Conservation (phyloP, 2,888 invertebrate species). For the Sinodicranocentrus sp. region DNA sequence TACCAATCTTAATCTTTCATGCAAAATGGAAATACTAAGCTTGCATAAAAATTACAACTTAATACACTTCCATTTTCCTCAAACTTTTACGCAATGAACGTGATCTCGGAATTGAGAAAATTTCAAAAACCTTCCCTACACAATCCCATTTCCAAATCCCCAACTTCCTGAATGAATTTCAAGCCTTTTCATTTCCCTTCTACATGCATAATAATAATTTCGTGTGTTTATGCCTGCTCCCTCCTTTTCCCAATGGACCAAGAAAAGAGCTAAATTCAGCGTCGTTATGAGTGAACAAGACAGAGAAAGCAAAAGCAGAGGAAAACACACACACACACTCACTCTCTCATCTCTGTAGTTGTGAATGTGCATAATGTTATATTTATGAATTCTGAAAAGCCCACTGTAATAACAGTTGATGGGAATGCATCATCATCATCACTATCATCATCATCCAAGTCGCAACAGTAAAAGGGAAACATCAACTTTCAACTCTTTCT, state of each 20-base stretch:
- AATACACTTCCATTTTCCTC: background rate
- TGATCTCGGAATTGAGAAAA: background rate
- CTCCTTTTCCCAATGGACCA: conserved; percentile 37
- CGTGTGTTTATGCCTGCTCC: conserved; percentile 20
- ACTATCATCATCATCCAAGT: conserved; percentile 7
- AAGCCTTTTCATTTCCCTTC: conserved; percentile 41
- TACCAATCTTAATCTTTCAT: no score
- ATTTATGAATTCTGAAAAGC: conserved; percentile 64
- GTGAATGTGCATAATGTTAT: conserved; percentile 45
- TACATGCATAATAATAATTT: conserved; percentile 18
- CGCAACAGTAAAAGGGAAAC: background rate
- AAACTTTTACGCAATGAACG: conserved; percentile 14
- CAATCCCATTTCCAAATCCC: conserved; percentile 55
- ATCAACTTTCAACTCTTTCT: conserved; percentile 30
- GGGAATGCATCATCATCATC: conserved; percentile 54
- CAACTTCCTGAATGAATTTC: conserved; percentile 59
- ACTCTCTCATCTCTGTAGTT: background rate
- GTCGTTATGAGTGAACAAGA: no score
- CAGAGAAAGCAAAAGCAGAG: conserved; percentile 9
- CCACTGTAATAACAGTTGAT: conserved; percentile 60
- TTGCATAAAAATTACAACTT: no score
- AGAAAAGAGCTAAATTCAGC: conserved; percentile 19
- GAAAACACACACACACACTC: conserved; percentile 2
- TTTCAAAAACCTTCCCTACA: conserved; percentile 16
- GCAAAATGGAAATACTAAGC: no score